Conservation (phyloP, 2,888 invertebrate genomes). For the Aphrophora alni region DNA sequence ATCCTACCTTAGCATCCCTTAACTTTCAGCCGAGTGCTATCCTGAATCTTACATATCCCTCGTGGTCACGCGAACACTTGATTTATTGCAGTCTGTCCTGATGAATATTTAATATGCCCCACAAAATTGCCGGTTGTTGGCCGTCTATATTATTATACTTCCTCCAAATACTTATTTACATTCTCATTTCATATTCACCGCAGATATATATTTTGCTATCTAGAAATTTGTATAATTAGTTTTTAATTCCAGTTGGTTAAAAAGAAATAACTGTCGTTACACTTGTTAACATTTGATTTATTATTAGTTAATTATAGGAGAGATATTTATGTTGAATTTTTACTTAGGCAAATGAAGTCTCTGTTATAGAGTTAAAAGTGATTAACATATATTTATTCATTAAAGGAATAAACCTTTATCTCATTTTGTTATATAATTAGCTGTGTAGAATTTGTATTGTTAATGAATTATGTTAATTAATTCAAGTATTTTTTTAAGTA, state of each 20-base stretch:
- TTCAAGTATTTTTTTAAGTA: no score
- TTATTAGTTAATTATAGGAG: background rate
- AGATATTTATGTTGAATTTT: no score
- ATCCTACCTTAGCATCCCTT: background rate
- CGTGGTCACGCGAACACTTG: background rate
- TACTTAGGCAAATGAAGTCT: no score
- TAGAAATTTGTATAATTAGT: background rate
- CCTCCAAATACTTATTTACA: background rate
- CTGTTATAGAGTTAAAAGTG: no score
- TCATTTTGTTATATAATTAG: no score
- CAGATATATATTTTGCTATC: background rate
- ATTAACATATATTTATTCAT: no score
- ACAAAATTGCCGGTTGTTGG: conserved; percentile 2
- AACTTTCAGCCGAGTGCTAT: background rate
- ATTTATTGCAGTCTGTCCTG: background rate
- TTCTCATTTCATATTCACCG: background rate
- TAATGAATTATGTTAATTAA: no score
- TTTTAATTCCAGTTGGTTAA: background rate
- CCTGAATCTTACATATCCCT: background rate
- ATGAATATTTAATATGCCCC: background rate
- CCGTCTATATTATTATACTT: background rate
- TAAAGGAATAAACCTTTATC: no score
- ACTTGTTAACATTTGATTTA: background rate
- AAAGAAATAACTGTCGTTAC: background rate
- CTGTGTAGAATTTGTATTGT: no score